Conservation (phyloP, 2,888 invertebrate species). For the Dryobota labecula region DNA sequence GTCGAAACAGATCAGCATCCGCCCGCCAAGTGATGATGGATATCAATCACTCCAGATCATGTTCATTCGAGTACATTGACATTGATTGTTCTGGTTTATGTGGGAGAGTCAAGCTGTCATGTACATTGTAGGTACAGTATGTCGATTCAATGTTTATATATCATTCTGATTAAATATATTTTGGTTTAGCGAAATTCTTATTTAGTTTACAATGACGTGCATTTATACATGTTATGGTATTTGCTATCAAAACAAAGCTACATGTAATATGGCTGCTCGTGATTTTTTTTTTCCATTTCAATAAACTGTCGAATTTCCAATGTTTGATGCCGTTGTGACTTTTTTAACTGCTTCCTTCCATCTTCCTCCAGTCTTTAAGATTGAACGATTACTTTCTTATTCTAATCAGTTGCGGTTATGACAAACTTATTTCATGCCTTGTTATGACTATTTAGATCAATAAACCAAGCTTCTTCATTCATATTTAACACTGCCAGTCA, state of each 20-base stretch:
- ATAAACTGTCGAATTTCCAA: not conserved
- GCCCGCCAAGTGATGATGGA: conserved; percentile 50
- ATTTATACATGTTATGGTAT: conserved; percentile 7
- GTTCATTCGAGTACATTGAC: conserved; percentile 50
- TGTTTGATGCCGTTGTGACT: not conserved
- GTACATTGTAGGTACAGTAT: conserved; percentile 16
- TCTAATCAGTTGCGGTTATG: not conserved
- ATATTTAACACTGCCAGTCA: not conserved
- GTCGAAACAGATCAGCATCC: conserved; percentile 50
- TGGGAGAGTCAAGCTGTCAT: conserved; percentile 41
- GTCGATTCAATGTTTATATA: conserved; percentile 11
- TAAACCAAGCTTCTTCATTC: not conserved
- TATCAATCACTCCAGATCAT: conserved; percentile 54
- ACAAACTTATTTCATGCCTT: not conserved
- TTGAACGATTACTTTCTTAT: not conserved
- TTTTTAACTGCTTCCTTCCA: not conserved
- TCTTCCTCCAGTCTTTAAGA: no score
- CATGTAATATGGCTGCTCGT: not conserved
- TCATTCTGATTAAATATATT: conserved; percentile 13
- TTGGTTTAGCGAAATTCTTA: not conserved
- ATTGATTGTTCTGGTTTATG: conserved; percentile 57
- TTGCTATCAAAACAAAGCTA: conserved; percentile 6
- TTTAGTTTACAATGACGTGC: not conserved
- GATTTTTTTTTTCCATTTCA: not conserved
- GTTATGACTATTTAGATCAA: not conserved